Percentiles rank a stretch among this genome's conserved stretches.
phyloP scores from a whole-genome alignment of 2,888 invertebrate species.

The Abrostola tripartita region DNA sequence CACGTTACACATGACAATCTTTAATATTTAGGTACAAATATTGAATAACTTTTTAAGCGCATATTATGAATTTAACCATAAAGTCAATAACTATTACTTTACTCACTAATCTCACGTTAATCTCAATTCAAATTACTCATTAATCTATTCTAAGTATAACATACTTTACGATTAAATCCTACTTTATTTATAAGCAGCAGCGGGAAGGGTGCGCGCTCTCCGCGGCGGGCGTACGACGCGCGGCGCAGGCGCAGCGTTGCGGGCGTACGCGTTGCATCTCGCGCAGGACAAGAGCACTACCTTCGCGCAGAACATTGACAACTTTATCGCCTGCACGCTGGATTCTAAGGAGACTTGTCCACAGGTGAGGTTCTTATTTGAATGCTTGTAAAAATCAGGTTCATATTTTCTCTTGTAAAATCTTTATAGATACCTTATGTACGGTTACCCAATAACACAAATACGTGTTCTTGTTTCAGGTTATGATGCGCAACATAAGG shows the following conservation, averaged over 20 bases:
- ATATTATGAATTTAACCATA: too few species aligned
- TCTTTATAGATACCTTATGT: not conserved
- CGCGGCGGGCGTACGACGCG: slow-evolving; percentile 85
- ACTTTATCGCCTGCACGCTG: slow-evolving; percentile 97
- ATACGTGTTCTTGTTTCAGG: slow-evolving; percentile 71
- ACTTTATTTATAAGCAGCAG: slow-evolving; percentile 87
- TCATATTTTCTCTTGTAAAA: too few species aligned
- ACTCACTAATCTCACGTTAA: too few species aligned
- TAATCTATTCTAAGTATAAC: too few species aligned
- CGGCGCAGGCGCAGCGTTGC: slow-evolving; percentile 91
- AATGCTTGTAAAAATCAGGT: not conserved
- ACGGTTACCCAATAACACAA: not conserved
- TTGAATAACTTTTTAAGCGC: too few species aligned
- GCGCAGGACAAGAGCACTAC: slow-evolving; percentile 95
- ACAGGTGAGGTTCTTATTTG: slow-evolving; percentile 80
- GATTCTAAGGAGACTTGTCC: slow-evolving; percentile 97
- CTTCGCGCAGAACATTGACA: slow-evolving; percentile 97
- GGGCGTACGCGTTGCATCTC: slow-evolving; percentile 93
- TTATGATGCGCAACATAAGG: slow-evolving; percentile 96
- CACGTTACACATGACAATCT: too few species aligned
- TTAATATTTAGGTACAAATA: too few species aligned
- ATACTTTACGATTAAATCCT: not conserved
- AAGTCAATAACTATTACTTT: too few species aligned
- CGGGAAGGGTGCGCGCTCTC: slow-evolving; percentile 92
- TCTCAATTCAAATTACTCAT: too few species aligned